Evolutionary conservation across 2,888 invertebrate genomes (phyloP).

Genomic region (Portevinia maculata): DNA sequence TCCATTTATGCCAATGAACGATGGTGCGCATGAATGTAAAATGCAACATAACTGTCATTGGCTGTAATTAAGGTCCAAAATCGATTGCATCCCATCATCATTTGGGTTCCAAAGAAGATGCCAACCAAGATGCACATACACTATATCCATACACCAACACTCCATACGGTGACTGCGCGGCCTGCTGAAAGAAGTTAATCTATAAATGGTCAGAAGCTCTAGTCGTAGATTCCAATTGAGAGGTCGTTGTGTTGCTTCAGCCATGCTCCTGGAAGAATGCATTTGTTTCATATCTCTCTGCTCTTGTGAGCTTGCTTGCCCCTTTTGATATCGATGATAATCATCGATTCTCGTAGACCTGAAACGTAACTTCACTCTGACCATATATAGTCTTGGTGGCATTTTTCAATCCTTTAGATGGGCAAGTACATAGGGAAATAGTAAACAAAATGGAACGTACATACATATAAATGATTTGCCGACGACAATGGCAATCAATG

Average conservation of each 20-base stretch:
- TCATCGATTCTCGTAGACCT: constrained; percentile 69
- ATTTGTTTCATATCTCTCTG: constrained; percentile 58
- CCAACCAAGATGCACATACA: constrained; percentile 28
- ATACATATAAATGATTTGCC: constrained; percentile 61
- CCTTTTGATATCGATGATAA: constrained; percentile 45
- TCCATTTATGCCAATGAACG: constrained; percentile 55
- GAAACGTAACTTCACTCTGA: constrained; percentile 50
- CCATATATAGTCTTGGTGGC: constrained; percentile 71
- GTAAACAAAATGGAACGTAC: constrained; percentile 19
- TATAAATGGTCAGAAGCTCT: constrained; percentile 73
- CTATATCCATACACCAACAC: constrained; percentile 30
- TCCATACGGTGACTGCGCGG: constrained; percentile 4
- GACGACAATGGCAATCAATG: constrained; percentile 65
- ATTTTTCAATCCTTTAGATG: constrained; percentile 50
- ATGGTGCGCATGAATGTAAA: constrained; percentile 68
- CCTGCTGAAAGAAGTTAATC: constrained; percentile 53
- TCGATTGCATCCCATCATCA: constrained; percentile 74
- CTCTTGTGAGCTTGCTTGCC: not conserved
- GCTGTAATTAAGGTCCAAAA: constrained; percentile 73
- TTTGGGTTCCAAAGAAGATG: constrained; percentile 53
- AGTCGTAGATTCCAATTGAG: constrained; percentile 73
- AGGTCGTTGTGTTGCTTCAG: constrained; percentile 59
- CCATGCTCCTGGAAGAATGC: constrained; percentile 62
- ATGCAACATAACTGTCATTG: constrained; percentile 73
- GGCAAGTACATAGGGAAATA: constrained; percentile 25